Conservation (phyloP, 2,113 vertebrate genomes). For the Aythya baeri region DNA sequence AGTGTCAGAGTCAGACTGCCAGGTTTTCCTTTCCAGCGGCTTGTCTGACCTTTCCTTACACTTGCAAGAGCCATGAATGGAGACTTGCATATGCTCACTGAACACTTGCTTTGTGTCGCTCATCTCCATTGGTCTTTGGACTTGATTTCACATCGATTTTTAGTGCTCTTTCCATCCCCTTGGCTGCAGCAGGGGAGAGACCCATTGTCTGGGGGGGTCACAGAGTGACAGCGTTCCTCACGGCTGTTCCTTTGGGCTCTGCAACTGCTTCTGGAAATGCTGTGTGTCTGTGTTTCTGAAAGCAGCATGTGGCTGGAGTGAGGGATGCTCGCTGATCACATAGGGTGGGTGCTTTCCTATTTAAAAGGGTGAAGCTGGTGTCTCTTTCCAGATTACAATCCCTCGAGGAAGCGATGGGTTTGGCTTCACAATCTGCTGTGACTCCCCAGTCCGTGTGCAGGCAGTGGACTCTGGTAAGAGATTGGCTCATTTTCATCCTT, state of each 20-base stretch:
- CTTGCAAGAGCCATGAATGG: background rate
- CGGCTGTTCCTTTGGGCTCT: background rate
- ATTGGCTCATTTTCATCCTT: background rate
- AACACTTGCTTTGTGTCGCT: rapidly evolving
- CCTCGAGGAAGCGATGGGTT: constrained; percentile 91
- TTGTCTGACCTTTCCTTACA: background rate
- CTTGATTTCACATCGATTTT: rapidly evolving
- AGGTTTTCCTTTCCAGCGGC: background rate
- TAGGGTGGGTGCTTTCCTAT: background rate
- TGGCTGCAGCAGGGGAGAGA: background rate
- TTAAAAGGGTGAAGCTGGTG: background rate
- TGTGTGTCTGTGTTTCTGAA: rapidly evolving
- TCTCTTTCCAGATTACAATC: constrained; percentile 87
- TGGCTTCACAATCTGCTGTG: constrained; percentile 97
- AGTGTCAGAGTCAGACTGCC: background rate
- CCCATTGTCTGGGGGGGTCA: rapidly evolving
- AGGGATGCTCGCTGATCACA: background rate
- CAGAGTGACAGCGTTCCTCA: rapidly evolving
- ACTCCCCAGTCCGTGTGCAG: constrained; percentile 94
- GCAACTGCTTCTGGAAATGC: background rate
- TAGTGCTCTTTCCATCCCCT: background rate
- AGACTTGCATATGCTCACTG: background rate
- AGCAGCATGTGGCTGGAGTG: background rate
- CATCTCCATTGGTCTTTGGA: background rate
- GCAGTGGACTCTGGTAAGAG: constrained; percentile 92